Base-by-base conservation (phyloP, 1,140 invertebrate genomes). In the Trichonephila clavipes region DNA sequence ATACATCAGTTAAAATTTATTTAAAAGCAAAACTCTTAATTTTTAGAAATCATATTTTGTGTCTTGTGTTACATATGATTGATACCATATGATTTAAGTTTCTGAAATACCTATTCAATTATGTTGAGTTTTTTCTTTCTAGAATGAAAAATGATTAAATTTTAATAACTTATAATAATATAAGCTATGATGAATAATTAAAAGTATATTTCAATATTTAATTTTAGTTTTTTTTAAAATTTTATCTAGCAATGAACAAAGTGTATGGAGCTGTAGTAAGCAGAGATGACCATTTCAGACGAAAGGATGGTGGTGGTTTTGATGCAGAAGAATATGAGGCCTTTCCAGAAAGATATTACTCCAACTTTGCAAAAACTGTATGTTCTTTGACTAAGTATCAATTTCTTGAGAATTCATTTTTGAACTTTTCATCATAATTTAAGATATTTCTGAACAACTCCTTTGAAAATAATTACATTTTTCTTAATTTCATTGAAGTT, bases 341-440 rank as follows among this genome's bases (percentile, higher is more conserved):
- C 94, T 97, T 98, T 96, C 99, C 99, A 4, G 98, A 99, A 95
- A 96, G 97, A 95, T 99, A 99, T 95, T 98, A 98, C 92, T 99
- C 99, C 14, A 99, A 98, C 7, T 99, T 99, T 95, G 98, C 98
- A 94, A 98, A 99, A 95, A 99, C 98, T 96, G 97, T 98, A 95
- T 93, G 94, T 40, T 81, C 51, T 51, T 51, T 7, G 5, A 51
- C 10, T 5, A 51, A 51, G 51, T 51, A 12, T 51, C 5, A 5
- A 51, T 51, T 51, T 51, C 10, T 12, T 51, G 51, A 51, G 5
- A 51, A 51, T 51, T 51, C 10, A 51, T 5, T 12, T 51, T 51
- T 51, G 5, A 51, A 51, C 5, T 51, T 7, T 51, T 10, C 2
- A 7, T 12, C 51, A 51, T 51, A 10, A 51, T 51, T 34, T 72